Evolutionary conservation across 2,888 invertebrate genomes (phyloP).

Genomic region (Troilus luridus): DNA sequence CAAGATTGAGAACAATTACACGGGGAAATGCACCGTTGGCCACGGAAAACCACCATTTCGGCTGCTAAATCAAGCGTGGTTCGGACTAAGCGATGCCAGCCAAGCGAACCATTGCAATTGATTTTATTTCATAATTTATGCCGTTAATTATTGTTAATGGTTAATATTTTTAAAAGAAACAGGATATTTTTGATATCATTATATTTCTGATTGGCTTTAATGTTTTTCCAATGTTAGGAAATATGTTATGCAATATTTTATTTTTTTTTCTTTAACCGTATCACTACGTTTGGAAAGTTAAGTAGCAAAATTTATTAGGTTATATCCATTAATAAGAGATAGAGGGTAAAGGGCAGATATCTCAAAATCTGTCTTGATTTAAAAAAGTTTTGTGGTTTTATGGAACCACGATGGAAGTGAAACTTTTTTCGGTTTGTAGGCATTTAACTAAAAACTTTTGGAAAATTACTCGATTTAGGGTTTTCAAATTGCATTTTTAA

Average conservation of each 20-base stretch:
- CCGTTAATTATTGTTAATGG: background rate
- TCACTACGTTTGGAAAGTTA: no score
- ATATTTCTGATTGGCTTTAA: background rate
- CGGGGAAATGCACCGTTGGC: background rate
- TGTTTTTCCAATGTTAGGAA: background rate
- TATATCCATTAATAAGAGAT: no score
- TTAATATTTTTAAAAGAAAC: background rate
- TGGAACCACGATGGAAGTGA: no score
- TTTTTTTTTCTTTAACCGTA: no score
- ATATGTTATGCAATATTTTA: background rate
- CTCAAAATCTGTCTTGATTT: no score
- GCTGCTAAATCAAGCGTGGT: background rate
- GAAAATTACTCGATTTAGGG: no score
- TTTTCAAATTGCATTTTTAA: no score
- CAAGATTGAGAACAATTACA: background rate
- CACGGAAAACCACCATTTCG: background rate
- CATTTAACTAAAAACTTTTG: no score
- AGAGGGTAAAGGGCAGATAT: no score
- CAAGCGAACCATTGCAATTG: background rate
- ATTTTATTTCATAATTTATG: background rate
- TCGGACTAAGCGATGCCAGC: background rate
- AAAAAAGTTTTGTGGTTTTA: no score
- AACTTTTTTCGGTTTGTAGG: no score
- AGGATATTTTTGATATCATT: background rate
- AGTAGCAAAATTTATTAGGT: no score